Evolutionary conservation across 2,888 invertebrate genomes (phyloP), one percentile per base, ranked within the genome.

Genomic region (Caenorhabditis plicata): DNA sequence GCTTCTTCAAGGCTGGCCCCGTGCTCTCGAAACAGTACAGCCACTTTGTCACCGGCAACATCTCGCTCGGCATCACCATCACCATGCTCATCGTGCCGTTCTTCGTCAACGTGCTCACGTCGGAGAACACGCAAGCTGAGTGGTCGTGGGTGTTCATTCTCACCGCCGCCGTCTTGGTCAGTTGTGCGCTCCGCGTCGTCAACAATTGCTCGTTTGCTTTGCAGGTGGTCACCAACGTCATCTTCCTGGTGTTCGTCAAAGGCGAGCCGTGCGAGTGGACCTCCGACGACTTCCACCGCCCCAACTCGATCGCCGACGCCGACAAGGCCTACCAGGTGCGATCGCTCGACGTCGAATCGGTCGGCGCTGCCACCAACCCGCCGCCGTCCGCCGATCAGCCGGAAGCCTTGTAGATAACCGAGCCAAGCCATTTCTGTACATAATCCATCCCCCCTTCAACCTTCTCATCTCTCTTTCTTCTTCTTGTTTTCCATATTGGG

Each of bases 31-130:
- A 78, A 46, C 77, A 77, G 48, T 78, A 74, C 70, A 64, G 73
- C 58, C 78, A 77, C 36, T 75, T 79, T 38, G 79, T 79, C 20
- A 79, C 79, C 9, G 79, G 79, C 27, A 77, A 78, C 43, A 70
- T 79, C 48, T 77, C 78, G 13, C 57, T 80, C 15, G 76, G 78
- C 48, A 56, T 76, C 56, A 76, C 75, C 17, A 62, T 69, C 36
- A 76, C 73, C 20, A 76, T 76, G 75, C 54, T 76, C 23, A 46
- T 75, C 29, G 63, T 76, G 27, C 76, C 76, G n/a, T 61, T 75
- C 51, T 47, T 74, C 33, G 74, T 76, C 48, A 74, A 74, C 35
- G 52, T 61, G 2, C 43, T 76, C 22, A 70, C 74, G 11, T 62
- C 55, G 11, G 50, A 76, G 44, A 74, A 75, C 56, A 76, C 76